These are phyloP conservation scores for Venustoraphidia nigricollis DNA, from an alignment of 2,888 invertebrate genomes.

Conservation along the genomic window DNA sequence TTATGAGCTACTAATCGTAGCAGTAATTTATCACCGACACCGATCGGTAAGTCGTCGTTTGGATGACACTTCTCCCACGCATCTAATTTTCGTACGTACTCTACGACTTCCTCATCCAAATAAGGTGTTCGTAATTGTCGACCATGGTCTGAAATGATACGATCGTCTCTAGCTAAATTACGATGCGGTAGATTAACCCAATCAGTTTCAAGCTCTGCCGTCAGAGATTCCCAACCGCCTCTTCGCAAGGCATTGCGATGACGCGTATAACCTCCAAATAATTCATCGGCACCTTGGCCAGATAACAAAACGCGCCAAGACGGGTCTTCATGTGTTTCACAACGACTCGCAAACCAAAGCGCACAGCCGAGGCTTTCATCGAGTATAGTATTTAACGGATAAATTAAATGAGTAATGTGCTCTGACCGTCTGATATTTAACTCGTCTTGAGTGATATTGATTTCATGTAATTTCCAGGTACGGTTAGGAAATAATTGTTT, in stretches of 20 bases:
- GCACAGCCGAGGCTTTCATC: slow-evolving; percentile 95
- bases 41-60: slow-evolving; percentile 42
- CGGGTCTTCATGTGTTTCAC: slow-evolving; percentile 28
- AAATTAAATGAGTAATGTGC: slow-evolving; percentile 60
- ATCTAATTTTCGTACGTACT: slow-evolving; percentile 43
- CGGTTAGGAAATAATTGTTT: slow-evolving; percentile 50
- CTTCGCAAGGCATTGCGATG: slow-evolving; percentile 61
- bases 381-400: slow-evolving; percentile 73
- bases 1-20: slow-evolving; percentile 56
- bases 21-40: slow-evolving; percentile 87
- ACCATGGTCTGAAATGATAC: slow-evolving; percentile 81
- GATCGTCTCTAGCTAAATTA: slow-evolving; percentile 90
- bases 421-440: slow-evolving; percentile 37
- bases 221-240: slow-evolving; percentile 34
- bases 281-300: slow-evolving; percentile 95
- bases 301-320: slow-evolving; percentile 52
- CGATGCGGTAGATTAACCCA: slow-evolving; percentile 73
- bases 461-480: slow-evolving; percentile 70
- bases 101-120: slow-evolving; percentile 53
- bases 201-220: slow-evolving; percentile 47
- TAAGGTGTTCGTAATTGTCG: slow-evolving; percentile 69
- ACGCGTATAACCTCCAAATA: slow-evolving; percentile 86
- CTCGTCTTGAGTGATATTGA: slow-evolving; percentile 55
- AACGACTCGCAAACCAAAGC: slow-evolving; percentile 91
- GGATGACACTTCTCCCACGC: slow-evolving; percentile 53